phyloP scores from a whole-genome alignment of 2,888 invertebrate species.

The Yponomeuta malinellus region DNA sequence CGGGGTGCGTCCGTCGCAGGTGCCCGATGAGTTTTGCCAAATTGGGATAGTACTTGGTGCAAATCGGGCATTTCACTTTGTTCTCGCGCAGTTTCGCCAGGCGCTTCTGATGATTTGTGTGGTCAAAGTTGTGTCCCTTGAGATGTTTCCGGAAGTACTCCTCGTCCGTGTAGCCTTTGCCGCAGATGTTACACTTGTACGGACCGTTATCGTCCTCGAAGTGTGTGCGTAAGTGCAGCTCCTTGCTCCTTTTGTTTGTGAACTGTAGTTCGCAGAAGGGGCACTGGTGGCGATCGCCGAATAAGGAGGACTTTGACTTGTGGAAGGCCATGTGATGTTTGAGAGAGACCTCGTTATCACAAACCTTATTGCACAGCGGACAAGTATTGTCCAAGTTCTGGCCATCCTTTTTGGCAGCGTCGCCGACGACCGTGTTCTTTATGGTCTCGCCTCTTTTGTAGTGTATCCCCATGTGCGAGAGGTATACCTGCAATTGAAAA shows the following conservation, averaged over 20 bases:
- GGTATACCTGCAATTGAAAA: slow-evolving; percentile 33
- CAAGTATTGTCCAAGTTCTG: slow-evolving; percentile 47
- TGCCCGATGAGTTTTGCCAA: slow-evolving; percentile 64
- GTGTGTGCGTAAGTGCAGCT: slow-evolving; percentile 64
- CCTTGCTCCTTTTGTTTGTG: slow-evolving; percentile 60
- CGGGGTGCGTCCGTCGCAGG: slow-evolving; percentile 60
- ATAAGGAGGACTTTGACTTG: slow-evolving; percentile 56
- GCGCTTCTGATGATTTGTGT: slow-evolving; percentile 55
- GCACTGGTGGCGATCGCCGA: slow-evolving; percentile 63
- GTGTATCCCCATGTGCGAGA: slow-evolving; percentile 67
- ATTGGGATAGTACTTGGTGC: slow-evolving; percentile 57
- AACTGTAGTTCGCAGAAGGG: slow-evolving; percentile 63
- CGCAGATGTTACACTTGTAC: slow-evolving; percentile 67
- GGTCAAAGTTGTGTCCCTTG: slow-evolving; percentile 71
- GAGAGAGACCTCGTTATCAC: slow-evolving; percentile 58
- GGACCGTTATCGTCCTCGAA: slow-evolving; percentile 71
- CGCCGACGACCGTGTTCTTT: slow-evolving; percentile 52
- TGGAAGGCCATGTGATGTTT: slow-evolving; percentile 66
- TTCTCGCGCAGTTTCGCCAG: slow-evolving; percentile 57
- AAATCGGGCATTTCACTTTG: slow-evolving; percentile 67
- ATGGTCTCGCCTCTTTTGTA: slow-evolving; percentile 62
- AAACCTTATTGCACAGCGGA: slow-evolving; percentile 61
- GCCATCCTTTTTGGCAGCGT: slow-evolving; percentile 33
- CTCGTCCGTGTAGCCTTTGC: slow-evolving; percentile 71
- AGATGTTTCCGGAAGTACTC: slow-evolving; percentile 64